Evolutionary conservation across 30 jellyfish, hydroid and myxozoan genomes (phyloP).

Genomic region (Catostylus mosaicus): DNA sequence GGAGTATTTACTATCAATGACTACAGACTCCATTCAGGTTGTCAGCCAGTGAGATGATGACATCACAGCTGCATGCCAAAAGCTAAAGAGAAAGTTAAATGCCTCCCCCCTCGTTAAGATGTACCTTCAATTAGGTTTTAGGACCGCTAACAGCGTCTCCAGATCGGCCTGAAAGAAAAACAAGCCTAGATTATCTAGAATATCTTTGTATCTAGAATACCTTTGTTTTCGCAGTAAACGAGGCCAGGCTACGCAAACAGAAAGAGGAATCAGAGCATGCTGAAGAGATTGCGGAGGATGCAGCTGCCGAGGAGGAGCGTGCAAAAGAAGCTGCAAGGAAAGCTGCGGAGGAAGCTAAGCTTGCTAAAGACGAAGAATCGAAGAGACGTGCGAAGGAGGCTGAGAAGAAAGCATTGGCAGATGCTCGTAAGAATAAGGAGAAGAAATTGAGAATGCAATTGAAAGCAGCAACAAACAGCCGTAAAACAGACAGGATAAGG

Average conservation of each 20-base stretch:
- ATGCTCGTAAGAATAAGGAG: constrained; percentile 72
- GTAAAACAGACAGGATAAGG: constrained; percentile 58
- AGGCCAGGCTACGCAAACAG: constrained; percentile 42
- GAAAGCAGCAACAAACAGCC: constrained; percentile 79
- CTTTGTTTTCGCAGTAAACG: not conserved
- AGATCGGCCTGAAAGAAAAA: too few relatives aligned
- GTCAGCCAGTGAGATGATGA: too few relatives aligned
- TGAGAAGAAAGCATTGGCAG: constrained; percentile 70
- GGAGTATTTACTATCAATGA: too few relatives aligned
- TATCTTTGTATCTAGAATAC: too few relatives aligned
- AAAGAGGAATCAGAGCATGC: constrained; percentile 75
- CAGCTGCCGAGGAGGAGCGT: constrained; percentile 80
- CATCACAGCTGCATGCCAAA: too few relatives aligned
- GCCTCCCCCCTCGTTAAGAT: too few relatives aligned
- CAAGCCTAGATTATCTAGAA: too few relatives aligned
- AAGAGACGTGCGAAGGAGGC: constrained; percentile 75
- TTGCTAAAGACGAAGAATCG: constrained; percentile 57
- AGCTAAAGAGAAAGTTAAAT: too few relatives aligned
- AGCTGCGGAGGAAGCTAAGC: constrained; percentile 64
- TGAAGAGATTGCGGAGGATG: constrained; percentile 65
- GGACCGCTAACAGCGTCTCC: too few relatives aligned
- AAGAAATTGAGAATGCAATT: constrained; percentile 68
- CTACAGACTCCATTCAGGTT: too few relatives aligned
- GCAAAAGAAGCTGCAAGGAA: constrained; percentile 70
- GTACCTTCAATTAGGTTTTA: too few relatives aligned